phyloP scores from a whole-genome alignment of 2,888 invertebrate species.

The Chironomus riparius region DNA sequence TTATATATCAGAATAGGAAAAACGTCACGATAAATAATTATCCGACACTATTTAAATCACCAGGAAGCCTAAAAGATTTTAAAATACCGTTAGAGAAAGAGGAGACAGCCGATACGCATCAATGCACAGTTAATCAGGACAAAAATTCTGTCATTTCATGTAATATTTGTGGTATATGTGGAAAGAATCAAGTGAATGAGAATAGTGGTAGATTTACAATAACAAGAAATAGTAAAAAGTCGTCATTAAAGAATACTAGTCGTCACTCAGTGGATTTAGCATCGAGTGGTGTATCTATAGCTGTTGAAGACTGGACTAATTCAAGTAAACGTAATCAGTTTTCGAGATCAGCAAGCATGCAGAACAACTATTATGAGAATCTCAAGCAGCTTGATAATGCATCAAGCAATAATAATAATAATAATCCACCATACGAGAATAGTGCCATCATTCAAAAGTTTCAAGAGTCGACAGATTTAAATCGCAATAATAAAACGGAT shows the following conservation, averaged over 20 bases:
- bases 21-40: slow-evolving; percentile 25
- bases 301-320: slow-evolving; percentile 51
- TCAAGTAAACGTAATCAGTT: slow-evolving; percentile 14
- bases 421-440: slow-evolving; percentile 35
- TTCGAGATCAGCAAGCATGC: slow-evolving; percentile 30
- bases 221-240: slow-evolving; percentile 36
- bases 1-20: slow-evolving; percentile 15
- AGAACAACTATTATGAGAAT: slow-evolving; percentile 24
- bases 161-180: slow-evolving; percentile 41
- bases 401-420: slow-evolving; percentile 5
- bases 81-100: slow-evolving; percentile 18
- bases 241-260: slow-evolving; percentile 31
- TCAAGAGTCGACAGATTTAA: slow-evolving; percentile 29
- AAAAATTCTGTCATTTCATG: slow-evolving; percentile 29
- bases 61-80: slow-evolving; percentile 24
- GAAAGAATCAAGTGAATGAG: slow-evolving; percentile 44
- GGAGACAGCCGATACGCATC: background rate
- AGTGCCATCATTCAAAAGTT: slow-evolving; percentile 35
- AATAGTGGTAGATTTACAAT: slow-evolving; percentile 44
- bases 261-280: slow-evolving; percentile 39
- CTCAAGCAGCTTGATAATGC: slow-evolving; percentile 22
- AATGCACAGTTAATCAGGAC: slow-evolving; percentile 15
- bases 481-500: slow-evolving; percentile 29
- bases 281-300: slow-evolving; percentile 50
- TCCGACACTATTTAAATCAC: slow-evolving; percentile 23